Percentiles rank a stretch among this genome's conserved stretches.
Evolutionary conservation across 2,888 invertebrate genomes (phyloP).

Genomic region (Cetonia aurata): DNA sequence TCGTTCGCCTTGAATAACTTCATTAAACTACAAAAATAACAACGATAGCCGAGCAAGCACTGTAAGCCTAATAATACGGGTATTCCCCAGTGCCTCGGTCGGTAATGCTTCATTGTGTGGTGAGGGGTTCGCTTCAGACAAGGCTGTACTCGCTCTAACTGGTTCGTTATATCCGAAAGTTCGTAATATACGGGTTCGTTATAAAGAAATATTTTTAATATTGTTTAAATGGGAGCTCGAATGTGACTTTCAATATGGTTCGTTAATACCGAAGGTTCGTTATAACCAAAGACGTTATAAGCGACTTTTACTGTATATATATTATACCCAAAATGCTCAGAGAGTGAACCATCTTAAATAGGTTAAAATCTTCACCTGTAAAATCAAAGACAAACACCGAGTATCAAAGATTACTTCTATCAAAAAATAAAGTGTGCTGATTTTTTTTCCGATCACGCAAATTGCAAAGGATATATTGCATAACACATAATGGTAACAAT

Average conservation of each 20-base stretch:
- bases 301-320: neutral
- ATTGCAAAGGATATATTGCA: too few species aligned
- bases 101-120: conserved; percentile 1
- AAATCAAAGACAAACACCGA: too few species aligned
- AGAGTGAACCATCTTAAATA: too few species aligned
- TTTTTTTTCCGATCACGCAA: too few species aligned
- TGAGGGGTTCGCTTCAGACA: neutral
- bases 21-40: too few species aligned
- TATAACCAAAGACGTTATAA: neutral
- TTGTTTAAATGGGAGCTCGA: neutral
- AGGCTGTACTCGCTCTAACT: neutral
- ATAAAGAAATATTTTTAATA: neutral
- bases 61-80: neutral
- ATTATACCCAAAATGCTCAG: too few species aligned
- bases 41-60: neutral
- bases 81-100: neutral
- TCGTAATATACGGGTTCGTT: conserved; percentile 5
- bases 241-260: neutral
- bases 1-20: too few species aligned
- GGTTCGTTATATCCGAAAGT: neutral
- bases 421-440: too few species aligned
- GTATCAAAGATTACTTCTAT: too few species aligned
- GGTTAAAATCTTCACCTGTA: too few species aligned
- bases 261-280: neutral
- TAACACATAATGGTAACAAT: too few species aligned